Base-by-base conservation (phyloP, 2,797 vertebrate genomes). In the Stomatorhinus walkeri region DNA sequence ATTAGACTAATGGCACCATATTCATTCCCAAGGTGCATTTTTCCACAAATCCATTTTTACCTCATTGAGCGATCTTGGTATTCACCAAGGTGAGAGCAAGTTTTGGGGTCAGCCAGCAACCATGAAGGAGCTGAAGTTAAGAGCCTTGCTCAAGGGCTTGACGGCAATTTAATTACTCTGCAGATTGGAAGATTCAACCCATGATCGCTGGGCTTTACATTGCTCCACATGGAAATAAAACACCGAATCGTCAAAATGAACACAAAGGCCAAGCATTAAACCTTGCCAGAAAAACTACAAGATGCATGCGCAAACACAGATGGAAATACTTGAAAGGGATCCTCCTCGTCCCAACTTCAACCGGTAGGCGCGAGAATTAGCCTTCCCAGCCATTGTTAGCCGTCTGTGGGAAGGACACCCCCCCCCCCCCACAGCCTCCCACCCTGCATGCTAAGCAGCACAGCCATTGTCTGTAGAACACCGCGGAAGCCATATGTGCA, bases 371-470 rank as follows among this genome's bases (percentile, higher is more conserved):
- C 81, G 49, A 40, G 87, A 68, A 48, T 79, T 43, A 64, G 48
- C 52, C 68, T 56, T 36, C 95, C 94, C 93, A 93, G 94, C 91
- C 91, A 96, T 96, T 96, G 96, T 96, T 96, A 93, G 93, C 93
- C 94, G 95, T 94, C 94, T 94, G 95, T 95, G 95, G 94, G 95
- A 96, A 96, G 95, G 93, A 90, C 93, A 68, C 93, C 94, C 93
- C 87, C 93, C 94, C 94, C 93, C 94, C 94, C 95, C 72, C 56
- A 22, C 56, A 93, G 94, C 93, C 94, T 93, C 93, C 93, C 91
- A 89, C 93, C 94, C 93, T 94, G 96, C 96, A 96, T 96, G 95
- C 94, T 96, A 95, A 96, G 95, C 94, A 96, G 95, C 89, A 32
- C 90, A 89, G 93, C 94, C 93, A 96, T 96, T 96, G 96, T 96